phyloP scores from a whole-genome alignment of 2,888 invertebrate species.

The Bugula neritina region DNA sequence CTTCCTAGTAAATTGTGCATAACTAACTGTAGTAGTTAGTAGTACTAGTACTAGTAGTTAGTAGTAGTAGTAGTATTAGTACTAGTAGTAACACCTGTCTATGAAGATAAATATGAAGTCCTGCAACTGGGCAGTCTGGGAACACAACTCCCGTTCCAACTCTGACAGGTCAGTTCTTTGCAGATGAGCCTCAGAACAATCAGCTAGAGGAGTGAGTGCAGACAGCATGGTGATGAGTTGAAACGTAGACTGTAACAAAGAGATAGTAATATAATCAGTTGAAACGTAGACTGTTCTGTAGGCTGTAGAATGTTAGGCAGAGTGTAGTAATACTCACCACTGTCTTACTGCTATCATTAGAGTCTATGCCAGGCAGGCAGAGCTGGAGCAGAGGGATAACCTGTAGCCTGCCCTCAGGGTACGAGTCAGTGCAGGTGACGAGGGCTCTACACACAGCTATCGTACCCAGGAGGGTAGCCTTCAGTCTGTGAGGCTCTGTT shows the following conservation, averaged over 20 bases:
- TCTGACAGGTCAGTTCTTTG: slow-evolving; percentile 67
- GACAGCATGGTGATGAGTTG: slow-evolving; percentile 67
- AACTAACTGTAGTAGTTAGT: background rate
- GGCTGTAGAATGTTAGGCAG: background rate
- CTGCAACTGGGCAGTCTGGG: slow-evolving; percentile 77
- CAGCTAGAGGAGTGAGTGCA: slow-evolving; percentile 70
- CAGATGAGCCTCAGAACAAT: slow-evolving; percentile 72
- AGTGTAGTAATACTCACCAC: no score
- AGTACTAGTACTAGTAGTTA: background rate
- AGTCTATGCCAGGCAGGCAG: slow-evolving; percentile 79
- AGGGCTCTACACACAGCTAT: slow-evolving; percentile 52
- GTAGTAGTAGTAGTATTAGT: background rate
- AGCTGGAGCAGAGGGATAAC: slow-evolving; percentile 74
- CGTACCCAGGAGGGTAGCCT: slow-evolving; percentile 54
- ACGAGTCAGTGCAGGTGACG: slow-evolving; percentile 55
- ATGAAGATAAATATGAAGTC: slow-evolving; percentile 80
- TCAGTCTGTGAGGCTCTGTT: slow-evolving; percentile 73
- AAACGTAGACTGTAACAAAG: slow-evolving; percentile 59
- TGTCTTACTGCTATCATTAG: slow-evolving; percentile 70
- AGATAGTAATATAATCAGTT: background rate
- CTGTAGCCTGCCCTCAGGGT: slow-evolving; percentile 66
- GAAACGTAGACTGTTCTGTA: background rate
- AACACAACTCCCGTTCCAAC: slow-evolving; percentile 67
- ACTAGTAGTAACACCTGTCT: slow-evolving; percentile 58
- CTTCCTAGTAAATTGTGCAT: no score